phyloP scores from a whole-genome alignment of 1,140 invertebrate genomes.

The Calycopis cecrops region DNA sequence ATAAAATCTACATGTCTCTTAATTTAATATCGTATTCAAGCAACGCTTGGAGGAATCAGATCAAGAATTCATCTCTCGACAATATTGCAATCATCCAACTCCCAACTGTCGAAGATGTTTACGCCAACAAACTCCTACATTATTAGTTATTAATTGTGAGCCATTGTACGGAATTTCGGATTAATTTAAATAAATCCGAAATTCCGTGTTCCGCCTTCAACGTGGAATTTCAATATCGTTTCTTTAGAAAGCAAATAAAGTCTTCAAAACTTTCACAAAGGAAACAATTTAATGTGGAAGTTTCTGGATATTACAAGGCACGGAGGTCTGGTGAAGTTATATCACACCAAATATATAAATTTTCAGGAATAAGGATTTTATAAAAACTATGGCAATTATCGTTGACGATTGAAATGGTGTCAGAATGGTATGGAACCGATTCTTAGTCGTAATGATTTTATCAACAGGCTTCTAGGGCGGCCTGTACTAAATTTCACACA shows the following conservation, averaged over 20 bases:
- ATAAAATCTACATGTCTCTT: no score
- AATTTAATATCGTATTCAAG: no score
- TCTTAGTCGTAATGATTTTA: no score
- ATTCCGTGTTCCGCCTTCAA: not conserved
- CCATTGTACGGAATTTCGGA: constrained; percentile 3
- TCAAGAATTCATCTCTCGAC: not conserved
- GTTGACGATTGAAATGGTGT: no score
- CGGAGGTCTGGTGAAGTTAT: no score
- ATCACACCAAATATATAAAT: no score
- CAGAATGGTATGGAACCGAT: no score
- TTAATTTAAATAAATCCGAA: constrained; percentile 9
- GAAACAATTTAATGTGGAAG: constrained; percentile 4
- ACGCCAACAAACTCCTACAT: not conserved
- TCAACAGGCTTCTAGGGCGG: no score
- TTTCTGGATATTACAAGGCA: not conserved
- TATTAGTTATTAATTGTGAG: constrained; percentile 11
- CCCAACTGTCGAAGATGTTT: not conserved
- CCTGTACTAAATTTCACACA: no score
- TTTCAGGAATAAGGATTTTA: no score
- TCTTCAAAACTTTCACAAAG: not conserved
- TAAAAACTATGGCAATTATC: no score
- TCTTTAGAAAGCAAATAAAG: constrained; percentile 11
- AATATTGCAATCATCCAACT: not conserved
- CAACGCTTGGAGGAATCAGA: not conserved
- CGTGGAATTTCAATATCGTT: constrained; percentile 4